Evolutionary conservation across 2,797 vertebrate genomes (phyloP).

Genomic region (Enteromius fasciolatus): DNA sequence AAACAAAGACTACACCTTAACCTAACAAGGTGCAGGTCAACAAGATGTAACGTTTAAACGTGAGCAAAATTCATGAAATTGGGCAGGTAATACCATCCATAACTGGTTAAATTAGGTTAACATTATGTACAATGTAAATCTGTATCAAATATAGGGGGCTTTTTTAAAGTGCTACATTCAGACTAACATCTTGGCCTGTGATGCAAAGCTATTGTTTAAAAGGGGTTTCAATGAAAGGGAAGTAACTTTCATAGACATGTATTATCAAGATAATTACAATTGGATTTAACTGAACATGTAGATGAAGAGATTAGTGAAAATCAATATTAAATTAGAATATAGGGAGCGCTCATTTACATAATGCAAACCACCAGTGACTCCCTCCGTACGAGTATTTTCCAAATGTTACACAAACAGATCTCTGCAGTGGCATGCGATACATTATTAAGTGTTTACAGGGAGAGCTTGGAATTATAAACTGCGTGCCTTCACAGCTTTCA

Average conservation of each 20-base stretch:
- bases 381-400: neutral
- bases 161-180: slow-evolving; percentile 42
- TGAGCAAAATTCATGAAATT: neutral
- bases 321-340: slow-evolving; percentile 12
- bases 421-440: slow-evolving; percentile 34
- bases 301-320: slow-evolving; percentile 17
- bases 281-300: slow-evolving; percentile 1
- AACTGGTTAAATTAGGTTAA: neutral
- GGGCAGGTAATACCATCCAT: neutral
- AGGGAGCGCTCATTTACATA: slow-evolving; percentile 27
- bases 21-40: neutral
- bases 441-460: slow-evolving; percentile 57
- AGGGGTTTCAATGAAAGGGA: neutral
- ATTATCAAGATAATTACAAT: neutral
- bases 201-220: slow-evolving; percentile 2
- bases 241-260: slow-evolving; percentile 33
- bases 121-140: neutral
- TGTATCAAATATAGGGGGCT: slow-evolving; percentile 19
- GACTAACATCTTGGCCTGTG: slow-evolving; percentile 8
- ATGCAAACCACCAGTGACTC: slow-evolving; percentile 12
- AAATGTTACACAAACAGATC: neutral
- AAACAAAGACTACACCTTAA: neutral
- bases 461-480: neutral
- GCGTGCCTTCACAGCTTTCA: slow-evolving; percentile 18
- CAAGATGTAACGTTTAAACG: neutral